Conservation (phyloP, 2,888 invertebrate species). For the Drosophila yooni region DNA sequence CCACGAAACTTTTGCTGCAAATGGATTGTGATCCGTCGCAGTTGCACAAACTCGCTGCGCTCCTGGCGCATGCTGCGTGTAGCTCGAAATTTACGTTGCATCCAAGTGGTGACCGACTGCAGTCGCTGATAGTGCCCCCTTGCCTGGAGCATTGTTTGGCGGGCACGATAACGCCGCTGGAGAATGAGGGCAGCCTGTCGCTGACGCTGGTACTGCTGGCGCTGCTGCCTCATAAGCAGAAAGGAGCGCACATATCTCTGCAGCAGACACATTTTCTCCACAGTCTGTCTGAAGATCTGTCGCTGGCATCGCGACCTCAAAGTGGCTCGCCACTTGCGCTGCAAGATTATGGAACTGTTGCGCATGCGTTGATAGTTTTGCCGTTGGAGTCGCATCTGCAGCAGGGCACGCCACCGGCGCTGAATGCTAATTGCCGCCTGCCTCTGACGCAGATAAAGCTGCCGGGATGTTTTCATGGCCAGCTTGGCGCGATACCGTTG, state of each 20-base stretch:
- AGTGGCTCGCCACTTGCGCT: constrained; percentile 81
- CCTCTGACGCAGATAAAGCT: constrained; percentile 53
- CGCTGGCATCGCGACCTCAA: constrained; percentile 71
- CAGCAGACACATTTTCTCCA: constrained; percentile 34
- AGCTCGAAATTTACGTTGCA: constrained; percentile 82
- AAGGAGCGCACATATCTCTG: constrained; percentile 85
- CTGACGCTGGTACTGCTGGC: constrained; percentile 28
- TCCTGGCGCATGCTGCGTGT: constrained; percentile 64
- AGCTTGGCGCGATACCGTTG: constrained; percentile 78
- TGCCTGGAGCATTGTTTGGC: constrained; percentile 67
- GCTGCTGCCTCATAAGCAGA: constrained; percentile 46
- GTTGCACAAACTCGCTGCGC: constrained; percentile 59
- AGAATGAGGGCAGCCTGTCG: constrained; percentile 42
- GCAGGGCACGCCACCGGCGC: constrained; percentile 67
- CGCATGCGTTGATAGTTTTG: constrained; percentile 53
- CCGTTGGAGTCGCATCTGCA: constrained; percentile 38
- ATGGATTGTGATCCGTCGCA: constrained; percentile 66
- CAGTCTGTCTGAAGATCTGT: constrained; percentile 39
- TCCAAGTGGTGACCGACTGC: constrained; percentile 70
- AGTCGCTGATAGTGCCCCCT: constrained; percentile 77
- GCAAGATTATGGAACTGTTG: constrained; percentile 53
- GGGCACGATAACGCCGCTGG: constrained; percentile 85
- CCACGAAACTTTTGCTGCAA: constrained; percentile 85
- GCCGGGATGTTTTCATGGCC: constrained; percentile 62
- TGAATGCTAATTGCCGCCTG: constrained; percentile 68